phyloP scores from a whole-genome alignment of 1,140 invertebrate genomes.

The Drosophila fuyamai region DNA sequence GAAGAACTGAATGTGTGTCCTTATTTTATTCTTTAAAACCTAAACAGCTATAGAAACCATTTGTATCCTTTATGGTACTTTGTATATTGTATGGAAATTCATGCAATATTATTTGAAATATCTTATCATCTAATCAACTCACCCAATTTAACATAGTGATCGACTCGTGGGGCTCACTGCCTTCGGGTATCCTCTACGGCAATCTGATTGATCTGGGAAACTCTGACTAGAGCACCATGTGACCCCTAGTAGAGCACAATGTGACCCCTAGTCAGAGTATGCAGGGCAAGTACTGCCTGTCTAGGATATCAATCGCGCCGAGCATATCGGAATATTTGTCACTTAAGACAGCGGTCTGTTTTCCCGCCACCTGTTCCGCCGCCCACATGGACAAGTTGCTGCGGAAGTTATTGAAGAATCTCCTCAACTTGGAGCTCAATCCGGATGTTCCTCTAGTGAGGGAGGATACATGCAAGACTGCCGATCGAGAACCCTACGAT shows the following conservation, averaged over 20 bases:
- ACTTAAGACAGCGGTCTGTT: slow-evolving; percentile 37
- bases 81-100: too few species aligned
- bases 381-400: slow-evolving; percentile 39
- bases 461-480: slow-evolving; percentile 22
- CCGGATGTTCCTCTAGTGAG: slow-evolving; percentile 14
- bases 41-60: too few species aligned
- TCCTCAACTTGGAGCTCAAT: slow-evolving; percentile 23
- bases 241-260: slow-evolving; percentile 5
- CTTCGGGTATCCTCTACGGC: slow-evolving; percentile 47
- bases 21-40: too few species aligned
- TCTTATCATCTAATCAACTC: too few species aligned
- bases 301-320: neutral
- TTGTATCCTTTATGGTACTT: too few species aligned
- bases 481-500: slow-evolving; percentile 24
- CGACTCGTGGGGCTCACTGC: slow-evolving; percentile 59
- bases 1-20: too few species aligned
- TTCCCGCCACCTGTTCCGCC: slow-evolving; percentile 45
- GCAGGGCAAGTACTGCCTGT: slow-evolving; percentile 47
- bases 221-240: slow-evolving; percentile 42
- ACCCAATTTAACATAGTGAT: slow-evolving; percentile 33
- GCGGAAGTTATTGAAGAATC: slow-evolving; percentile 13
- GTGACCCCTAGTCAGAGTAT: slow-evolving; percentile 14
- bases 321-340: neutral
- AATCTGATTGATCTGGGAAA: slow-evolving; percentile 53
- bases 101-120: too few species aligned